Conservation (phyloP, 2,888 invertebrate species). For the Cheilosia variabilis region DNA sequence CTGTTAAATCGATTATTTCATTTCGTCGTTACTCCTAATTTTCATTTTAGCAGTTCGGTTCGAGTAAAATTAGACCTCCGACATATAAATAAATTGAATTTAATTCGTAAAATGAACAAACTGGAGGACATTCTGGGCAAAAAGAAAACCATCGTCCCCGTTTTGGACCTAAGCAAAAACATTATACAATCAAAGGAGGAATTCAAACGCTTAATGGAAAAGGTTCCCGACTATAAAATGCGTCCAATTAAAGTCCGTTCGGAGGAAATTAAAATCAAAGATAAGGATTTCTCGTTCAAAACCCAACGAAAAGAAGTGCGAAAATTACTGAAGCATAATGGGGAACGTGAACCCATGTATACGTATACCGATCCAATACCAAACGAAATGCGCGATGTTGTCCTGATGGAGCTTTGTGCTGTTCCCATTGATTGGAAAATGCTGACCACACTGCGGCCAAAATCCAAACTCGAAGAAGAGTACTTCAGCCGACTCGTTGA, state of each 20-base stretch:
- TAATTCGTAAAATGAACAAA: slow-evolving; percentile 84
- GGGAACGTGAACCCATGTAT: slow-evolving; percentile 81
- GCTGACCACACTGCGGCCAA: slow-evolving; percentile 94
- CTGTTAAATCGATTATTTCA: no score
- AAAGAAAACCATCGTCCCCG: slow-evolving; percentile 93
- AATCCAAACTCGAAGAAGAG: slow-evolving; percentile 92
- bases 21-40: neutral
- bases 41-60: neutral
- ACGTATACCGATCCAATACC: slow-evolving; percentile 90
- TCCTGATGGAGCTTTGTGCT: slow-evolving; percentile 88
- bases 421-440: slow-evolving; percentile 97
- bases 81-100: neutral
- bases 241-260: slow-evolving; percentile 92
- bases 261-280: slow-evolving; percentile 91
- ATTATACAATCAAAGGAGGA: slow-evolving; percentile 92
- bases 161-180: slow-evolving; percentile 92
- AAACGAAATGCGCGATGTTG: slow-evolving; percentile 88
- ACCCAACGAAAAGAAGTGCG: slow-evolving; percentile 89
- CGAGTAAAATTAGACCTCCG: neutral
- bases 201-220: slow-evolving; percentile 91
- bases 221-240: slow-evolving; percentile 95
- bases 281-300: slow-evolving; percentile 90
- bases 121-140: slow-evolving; percentile 93
- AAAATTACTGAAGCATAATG: slow-evolving; percentile 81
- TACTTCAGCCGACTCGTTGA: slow-evolving; percentile 93